Conservation (phyloP, 2,797 vertebrate genomes). For the Moxostoma hubbsi region DNA sequence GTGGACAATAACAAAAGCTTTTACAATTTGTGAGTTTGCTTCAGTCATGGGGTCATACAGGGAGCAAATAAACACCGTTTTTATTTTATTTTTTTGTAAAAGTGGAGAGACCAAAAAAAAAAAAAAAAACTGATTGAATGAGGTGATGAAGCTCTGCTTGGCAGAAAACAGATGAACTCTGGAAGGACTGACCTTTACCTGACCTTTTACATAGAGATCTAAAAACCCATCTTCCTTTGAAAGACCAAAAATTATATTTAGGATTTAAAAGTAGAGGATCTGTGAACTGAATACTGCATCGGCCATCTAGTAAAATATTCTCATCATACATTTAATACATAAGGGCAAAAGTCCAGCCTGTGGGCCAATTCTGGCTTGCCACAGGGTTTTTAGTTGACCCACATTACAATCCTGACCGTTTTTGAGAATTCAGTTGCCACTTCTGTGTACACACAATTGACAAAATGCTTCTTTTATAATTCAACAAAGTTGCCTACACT, state of each 20-base stretch:
- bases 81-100: slow-evolving; percentile 57
- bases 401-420: no score
- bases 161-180: slow-evolving; percentile 32
- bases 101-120: slow-evolving; percentile 40
- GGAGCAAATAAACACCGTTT: slow-evolving; percentile 67
- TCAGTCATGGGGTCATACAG: slow-evolving; percentile 66
- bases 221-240: slow-evolving; percentile 19
- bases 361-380: no score
- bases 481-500: no score
- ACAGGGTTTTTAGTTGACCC: no score
- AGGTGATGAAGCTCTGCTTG: slow-evolving; percentile 21
- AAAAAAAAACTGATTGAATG: slow-evolving; percentile 19
- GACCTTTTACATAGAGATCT: slow-evolving; percentile 33
- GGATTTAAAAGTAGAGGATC: background rate
- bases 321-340: no score
- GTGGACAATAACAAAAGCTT: slow-evolving; percentile 65
- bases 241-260: slow-evolving; percentile 6
- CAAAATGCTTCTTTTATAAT: no score
- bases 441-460: no score
- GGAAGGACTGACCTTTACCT: slow-evolving; percentile 23
- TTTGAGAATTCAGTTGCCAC: no score
- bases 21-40: slow-evolving; percentile 69
- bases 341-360: no score
- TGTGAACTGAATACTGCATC: background rate
- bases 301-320: background rate